Percentiles rank a stretch among this genome's conserved stretches.
Conservation (phyloP, 2,888 invertebrate genomes). For the Phortica magna region DNA sequence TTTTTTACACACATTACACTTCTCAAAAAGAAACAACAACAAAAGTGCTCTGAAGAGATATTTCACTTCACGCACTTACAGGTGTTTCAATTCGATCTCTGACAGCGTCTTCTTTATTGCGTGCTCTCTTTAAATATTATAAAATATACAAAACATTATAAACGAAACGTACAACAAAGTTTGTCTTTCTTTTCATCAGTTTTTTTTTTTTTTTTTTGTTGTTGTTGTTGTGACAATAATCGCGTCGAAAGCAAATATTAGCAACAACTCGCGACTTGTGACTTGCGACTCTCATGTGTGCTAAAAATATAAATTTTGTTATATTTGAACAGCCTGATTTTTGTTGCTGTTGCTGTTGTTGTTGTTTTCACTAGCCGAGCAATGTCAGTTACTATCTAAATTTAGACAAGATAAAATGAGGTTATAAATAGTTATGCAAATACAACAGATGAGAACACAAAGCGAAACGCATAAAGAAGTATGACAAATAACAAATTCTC, state of each 20-base stretch:
- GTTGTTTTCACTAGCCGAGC: slow-evolving; percentile 37
- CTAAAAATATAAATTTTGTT: slow-evolving; percentile 36
- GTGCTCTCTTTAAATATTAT: neutral
- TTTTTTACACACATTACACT: slow-evolving; percentile 14
- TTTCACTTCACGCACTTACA: slow-evolving; percentile 6
- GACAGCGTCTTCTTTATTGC: neutral
- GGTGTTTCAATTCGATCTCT: neutral
- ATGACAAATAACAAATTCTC: neutral
- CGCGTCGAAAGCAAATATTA: slow-evolving; percentile 40
- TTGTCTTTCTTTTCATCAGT: too few species aligned
- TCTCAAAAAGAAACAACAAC: neutral
- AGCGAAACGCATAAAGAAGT: neutral
- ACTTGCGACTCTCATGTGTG: slow-evolving; percentile 19
- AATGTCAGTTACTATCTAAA: slow-evolving; percentile 63
- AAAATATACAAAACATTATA: neutral
- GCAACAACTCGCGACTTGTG: slow-evolving; percentile 34
- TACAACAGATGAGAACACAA: slow-evolving; percentile 34
- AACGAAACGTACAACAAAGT: neutral
- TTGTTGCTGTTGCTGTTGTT: too few species aligned
- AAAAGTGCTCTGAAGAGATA: neutral
- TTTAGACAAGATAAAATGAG: slow-evolving; percentile 64
- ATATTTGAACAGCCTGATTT: slow-evolving; percentile 65
- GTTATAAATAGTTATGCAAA: slow-evolving; percentile 68
- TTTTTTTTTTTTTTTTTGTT: too few species aligned
- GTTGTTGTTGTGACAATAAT: neutral